Conservation (phyloP, 2,113 vertebrate species). For the Chloebia gouldiae region DNA sequence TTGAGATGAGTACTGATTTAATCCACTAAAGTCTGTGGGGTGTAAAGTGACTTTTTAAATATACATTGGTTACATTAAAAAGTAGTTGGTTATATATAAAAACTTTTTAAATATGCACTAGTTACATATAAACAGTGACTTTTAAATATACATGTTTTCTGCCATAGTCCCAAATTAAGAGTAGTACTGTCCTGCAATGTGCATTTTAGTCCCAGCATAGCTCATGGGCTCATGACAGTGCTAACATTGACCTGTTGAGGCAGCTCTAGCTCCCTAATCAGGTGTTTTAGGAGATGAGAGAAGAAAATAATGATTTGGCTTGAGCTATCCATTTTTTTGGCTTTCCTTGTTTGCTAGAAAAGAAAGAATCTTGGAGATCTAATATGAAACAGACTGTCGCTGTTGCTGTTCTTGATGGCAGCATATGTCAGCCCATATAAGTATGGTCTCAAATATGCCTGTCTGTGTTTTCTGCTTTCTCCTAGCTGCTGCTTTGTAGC, state of each 20-base stretch:
- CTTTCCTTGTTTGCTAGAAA: not conserved
- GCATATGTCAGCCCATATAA: not conserved
- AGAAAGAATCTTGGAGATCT: not conserved
- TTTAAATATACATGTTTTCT: not conserved
- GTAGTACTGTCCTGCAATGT: not conserved
- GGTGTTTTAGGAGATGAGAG: not conserved
- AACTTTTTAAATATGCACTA: no score
- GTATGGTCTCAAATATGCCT: not conserved
- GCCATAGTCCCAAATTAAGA: not conserved
- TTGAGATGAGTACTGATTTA: not conserved
- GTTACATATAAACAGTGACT: not conserved
- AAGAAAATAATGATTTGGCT: not conserved
- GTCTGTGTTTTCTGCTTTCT: not conserved
- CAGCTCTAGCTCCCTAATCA: not conserved
- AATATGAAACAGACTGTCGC: not conserved
- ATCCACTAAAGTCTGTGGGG: not conserved
- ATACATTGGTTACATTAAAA: not conserved
- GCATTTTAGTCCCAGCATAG: not conserved
- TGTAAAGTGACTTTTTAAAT: not conserved
- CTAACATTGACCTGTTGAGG: not conserved
- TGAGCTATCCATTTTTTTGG: not conserved
- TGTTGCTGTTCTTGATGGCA: not conserved
- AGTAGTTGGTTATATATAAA: not conserved
- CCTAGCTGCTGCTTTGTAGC: not conserved
- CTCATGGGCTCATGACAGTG: not conserved